A percentile compares a stretch with the other conserved stretches of the same genome.
These are phyloP conservation scores for Tetragnatha versicolor DNA, from an alignment of 1,140 invertebrate species.

Conservation along the genomic window DNA sequence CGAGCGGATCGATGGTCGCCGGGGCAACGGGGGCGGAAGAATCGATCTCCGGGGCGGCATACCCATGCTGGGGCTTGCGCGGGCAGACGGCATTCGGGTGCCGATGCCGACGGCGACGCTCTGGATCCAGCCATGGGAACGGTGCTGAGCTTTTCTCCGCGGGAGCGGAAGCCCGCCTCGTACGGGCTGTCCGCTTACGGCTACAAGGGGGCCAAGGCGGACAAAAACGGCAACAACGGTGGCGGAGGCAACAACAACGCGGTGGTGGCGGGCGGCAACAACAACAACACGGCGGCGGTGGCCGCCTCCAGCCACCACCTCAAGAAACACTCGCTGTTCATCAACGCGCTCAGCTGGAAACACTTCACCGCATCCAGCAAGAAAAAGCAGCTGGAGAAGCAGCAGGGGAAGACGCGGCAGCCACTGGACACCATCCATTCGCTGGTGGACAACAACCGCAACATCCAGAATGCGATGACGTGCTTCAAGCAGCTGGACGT, in stretches of 20 bases:
- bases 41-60: neutral
- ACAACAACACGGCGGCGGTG: slow-evolving; percentile 61
- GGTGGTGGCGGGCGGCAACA: slow-evolving; percentile 63
- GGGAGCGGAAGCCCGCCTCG: slow-evolving; percentile 71
- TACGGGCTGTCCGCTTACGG: slow-evolving; percentile 81
- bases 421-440: slow-evolving; percentile 80
- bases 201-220: slow-evolving; percentile 72
- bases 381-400: slow-evolving; percentile 82
- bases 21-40: neutral
- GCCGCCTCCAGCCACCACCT: slow-evolving; percentile 65
- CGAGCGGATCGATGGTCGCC: neutral
- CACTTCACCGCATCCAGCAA: slow-evolving; percentile 89
- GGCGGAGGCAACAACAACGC: slow-evolving; percentile 80
- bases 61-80: neutral
- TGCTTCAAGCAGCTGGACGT: slow-evolving; percentile 66
- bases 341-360: slow-evolving; percentile 95
- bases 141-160: slow-evolving; percentile 90
- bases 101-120: slow-evolving; percentile 27
- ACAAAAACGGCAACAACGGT: slow-evolving; percentile 68
- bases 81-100: slow-evolving; percentile 36
- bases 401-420: slow-evolving; percentile 65
- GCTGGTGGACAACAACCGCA: slow-evolving; percentile 79
- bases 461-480: slow-evolving; percentile 75
- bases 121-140: slow-evolving; percentile 78
- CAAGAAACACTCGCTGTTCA: slow-evolving; percentile 94